phyloP scores from a whole-genome alignment of 2,888 invertebrate species.

The Diploptera punctata region DNA sequence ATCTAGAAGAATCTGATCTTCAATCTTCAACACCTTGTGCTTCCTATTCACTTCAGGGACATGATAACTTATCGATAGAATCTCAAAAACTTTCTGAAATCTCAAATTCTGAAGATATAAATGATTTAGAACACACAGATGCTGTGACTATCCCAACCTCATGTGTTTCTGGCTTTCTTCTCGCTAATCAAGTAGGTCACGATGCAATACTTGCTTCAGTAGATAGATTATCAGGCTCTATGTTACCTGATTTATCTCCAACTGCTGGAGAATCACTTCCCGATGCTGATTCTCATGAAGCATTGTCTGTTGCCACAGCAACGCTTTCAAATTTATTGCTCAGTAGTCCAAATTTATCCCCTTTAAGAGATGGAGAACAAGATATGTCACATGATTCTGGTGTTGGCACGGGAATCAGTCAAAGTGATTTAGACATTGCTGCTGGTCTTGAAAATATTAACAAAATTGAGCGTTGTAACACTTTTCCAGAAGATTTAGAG shows the following conservation, averaged over 20 bases:
- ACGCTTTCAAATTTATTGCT: conserved; percentile 65
- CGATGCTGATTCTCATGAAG: conserved; percentile 60
- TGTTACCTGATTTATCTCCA: conserved; percentile 30
- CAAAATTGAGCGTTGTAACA: too few relatives aligned
- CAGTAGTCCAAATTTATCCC: conserved; percentile 48
- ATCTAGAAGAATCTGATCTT: background rate
- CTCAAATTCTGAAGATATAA: background rate
- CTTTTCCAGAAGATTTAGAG: too few relatives aligned
- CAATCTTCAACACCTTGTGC: background rate
- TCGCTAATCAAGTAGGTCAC: conserved; percentile 42
- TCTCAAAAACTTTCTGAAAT: background rate
- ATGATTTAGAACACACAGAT: conserved; percentile 14
- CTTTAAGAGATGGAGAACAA: conserved; percentile 1
- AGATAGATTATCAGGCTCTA: conserved; percentile 5
- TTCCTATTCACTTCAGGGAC: background rate
- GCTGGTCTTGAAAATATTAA: too few relatives aligned
- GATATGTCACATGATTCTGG: conserved; percentile 41
- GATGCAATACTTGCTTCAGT: conserved; percentile 28
- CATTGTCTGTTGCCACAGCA: conserved; percentile 69
- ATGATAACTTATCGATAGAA: background rate
- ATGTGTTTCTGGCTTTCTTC: conserved; percentile 35
- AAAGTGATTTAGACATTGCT: conserved; percentile 37
- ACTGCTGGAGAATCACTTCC: conserved; percentile 56
- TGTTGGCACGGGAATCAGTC: conserved; percentile 35
- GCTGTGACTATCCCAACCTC: conserved; percentile 20